Evolutionary conservation across 2,888 invertebrate species (phyloP), one percentile per base, ranked within the genome.

Genomic region (Euzetes globulus): DNA sequence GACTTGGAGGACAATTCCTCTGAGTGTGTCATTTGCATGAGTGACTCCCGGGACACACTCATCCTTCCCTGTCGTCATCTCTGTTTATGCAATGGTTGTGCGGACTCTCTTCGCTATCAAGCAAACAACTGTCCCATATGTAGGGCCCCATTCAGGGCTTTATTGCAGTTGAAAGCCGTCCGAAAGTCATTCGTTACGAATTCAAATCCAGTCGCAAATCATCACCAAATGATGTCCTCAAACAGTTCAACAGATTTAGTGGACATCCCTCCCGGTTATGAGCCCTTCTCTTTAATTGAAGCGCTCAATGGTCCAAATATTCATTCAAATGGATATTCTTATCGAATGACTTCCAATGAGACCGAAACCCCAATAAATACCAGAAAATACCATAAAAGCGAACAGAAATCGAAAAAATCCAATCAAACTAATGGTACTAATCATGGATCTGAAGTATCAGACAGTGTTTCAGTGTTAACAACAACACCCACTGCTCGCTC

Each of bases 11-110:
- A 95, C 80, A 93, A 92, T 80, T 95, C 96, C 1, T 92, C 94
- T 0, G 99, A 99, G 84, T 99, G 99, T 84, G 97, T 99, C 50
- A 98, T 99, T 81, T 99, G 99, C 83, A 97, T 99, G 96, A 94
- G 94, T 80, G 98, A 99, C 82, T 91, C 94, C 22, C 87, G 98
- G 4, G 98, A 99, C 84, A 99, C 98, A 0, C 86, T 99, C 72
- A 98, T 99, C 80, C 86, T 99, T 80, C 98, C 99, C 0, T 99
- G 99, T 82, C 87, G 94, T 41, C 99, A 99, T 85, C 87, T 99
- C 73, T 99, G 98, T 82, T 29, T 60, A 77, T 99, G 98, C 84
- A 94, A 95, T 84, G 91, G 91, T 0, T 99, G 98, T 84, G 98
- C 98, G 0, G 97, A 98, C 84, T 95, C 95, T 0, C 86, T 99